phyloP scores from a whole-genome alignment of 64 coral and sea anemone species.

The Exaiptasia diaphana region DNA sequence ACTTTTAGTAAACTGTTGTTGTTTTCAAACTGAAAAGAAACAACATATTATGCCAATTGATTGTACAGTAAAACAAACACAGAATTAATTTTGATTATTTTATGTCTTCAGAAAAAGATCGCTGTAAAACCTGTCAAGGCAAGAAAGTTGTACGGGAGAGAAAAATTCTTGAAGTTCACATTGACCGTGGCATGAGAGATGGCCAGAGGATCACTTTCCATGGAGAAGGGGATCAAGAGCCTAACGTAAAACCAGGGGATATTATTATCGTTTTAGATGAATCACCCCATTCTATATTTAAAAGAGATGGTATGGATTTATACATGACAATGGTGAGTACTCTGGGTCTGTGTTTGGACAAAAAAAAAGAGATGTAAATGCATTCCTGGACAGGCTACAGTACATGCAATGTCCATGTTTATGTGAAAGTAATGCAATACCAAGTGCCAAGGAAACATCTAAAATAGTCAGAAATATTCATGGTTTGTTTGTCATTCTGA shows the following conservation, averaged over 20 bases:
- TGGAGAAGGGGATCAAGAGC: conserved; percentile 88
- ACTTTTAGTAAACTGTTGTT: too few relatives aligned
- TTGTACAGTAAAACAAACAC: too few relatives aligned
- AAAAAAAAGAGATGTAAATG: background rate
- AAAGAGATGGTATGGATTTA: conserved; percentile 48
- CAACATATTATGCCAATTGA: too few relatives aligned
- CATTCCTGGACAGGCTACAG: background rate
- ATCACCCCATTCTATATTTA: conserved; percentile 67
- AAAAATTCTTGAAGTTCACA: conserved; percentile 96
- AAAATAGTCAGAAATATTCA: background rate
- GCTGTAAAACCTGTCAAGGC: conserved; percentile 86
- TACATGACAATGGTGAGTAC: conserved; percentile 71
- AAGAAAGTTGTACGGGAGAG: conserved; percentile 76
- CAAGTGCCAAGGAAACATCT: background rate
- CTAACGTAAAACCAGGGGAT: conserved; percentile 76
- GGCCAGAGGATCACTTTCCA: conserved; percentile 93
- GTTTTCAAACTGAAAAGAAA: too few relatives aligned
- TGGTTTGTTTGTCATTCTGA: too few relatives aligned
- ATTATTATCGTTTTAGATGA: conserved; percentile 90
- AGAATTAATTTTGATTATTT: too few relatives aligned
- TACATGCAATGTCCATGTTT: background rate
- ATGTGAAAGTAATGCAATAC: background rate
- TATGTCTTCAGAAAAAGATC: conserved; percentile 82
- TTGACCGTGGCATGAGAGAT: conserved; percentile 94
- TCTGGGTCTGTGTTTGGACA: too few relatives aligned